phyloP scores from a whole-genome alignment of 2,888 invertebrate genomes.

The Mesochorus sp. region DNA sequence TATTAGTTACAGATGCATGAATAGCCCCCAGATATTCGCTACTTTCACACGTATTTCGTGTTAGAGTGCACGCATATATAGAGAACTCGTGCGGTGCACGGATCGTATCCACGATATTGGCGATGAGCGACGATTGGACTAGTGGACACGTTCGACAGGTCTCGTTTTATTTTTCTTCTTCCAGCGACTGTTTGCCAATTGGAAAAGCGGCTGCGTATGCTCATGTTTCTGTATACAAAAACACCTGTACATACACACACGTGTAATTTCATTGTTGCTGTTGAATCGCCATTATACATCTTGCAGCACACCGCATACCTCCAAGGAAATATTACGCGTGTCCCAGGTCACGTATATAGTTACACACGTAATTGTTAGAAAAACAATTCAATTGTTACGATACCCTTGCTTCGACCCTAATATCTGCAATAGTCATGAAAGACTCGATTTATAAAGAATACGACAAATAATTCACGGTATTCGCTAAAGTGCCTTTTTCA shows the following conservation, averaged over 20 bases:
- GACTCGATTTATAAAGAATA: not conserved
- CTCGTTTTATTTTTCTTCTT: slow-evolving; percentile 28
- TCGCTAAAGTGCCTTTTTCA: too few relatives aligned
- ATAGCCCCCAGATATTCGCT: slow-evolving; percentile 51
- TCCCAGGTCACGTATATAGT: slow-evolving; percentile 51
- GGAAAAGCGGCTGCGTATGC: slow-evolving; percentile 34
- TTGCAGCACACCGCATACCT: slow-evolving; percentile 40
- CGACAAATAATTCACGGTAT: too few relatives aligned
- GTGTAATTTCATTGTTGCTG: slow-evolving; percentile 30
- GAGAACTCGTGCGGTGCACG: not conserved
- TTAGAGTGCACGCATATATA: too few relatives aligned
- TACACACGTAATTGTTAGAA: slow-evolving; percentile 50
- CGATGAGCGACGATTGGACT: slow-evolving; percentile 21
- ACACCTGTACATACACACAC: not conserved
- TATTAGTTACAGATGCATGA: slow-evolving; percentile 30
- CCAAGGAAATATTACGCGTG: slow-evolving; percentile 22
- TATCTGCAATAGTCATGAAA: slow-evolving; percentile 13
- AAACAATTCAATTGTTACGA: slow-evolving; percentile 57
- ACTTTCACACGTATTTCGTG: slow-evolving; percentile 62
- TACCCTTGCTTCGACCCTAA: slow-evolving; percentile 31
- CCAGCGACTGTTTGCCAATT: slow-evolving; percentile 52
- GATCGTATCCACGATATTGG: not conserved
- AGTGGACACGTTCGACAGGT: slow-evolving; percentile 24
- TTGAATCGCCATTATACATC: slow-evolving; percentile 40
- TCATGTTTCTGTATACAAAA: not conserved